phyloP scores from a whole-genome alignment of 64 coral and sea anemone species.

The Cladopsammia gracilis region DNA sequence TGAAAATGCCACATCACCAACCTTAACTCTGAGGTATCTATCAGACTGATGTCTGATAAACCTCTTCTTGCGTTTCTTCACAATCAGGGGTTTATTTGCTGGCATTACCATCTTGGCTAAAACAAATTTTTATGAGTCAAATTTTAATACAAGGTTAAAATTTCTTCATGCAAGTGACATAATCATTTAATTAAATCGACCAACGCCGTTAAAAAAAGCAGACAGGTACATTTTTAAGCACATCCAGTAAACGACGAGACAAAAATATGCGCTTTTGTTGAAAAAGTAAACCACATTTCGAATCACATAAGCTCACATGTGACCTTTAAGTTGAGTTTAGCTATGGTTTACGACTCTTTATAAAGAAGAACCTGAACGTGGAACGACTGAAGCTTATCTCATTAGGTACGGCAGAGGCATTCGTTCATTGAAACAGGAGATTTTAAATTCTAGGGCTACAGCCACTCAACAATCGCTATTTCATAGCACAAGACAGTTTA shows the following conservation, averaged over 20 bases:
- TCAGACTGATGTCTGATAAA: constrained; percentile 99
- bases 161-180: neutral
- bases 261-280: too few species aligned
- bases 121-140: neutral
- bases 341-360: neutral
- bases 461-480: neutral
- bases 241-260: too few species aligned
- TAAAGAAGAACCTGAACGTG: neutral
- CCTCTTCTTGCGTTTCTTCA: constrained; percentile 95
- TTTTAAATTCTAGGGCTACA: neutral
- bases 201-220: too few species aligned
- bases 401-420: neutral
- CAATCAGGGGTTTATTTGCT: constrained; percentile 73
- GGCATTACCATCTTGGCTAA: constrained; percentile 90
- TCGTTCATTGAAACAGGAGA: neutral
- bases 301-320: neutral
- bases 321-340: neutral
- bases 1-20: constrained; percentile 2
- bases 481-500: neutral
- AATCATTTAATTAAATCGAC: too few species aligned
- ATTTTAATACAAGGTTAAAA: neutral
- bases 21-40: constrained; percentile 87
- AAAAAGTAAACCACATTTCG: neutral
- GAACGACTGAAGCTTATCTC: neutral
- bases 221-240: too few species aligned